These are phyloP conservation scores for Aegithalos caudatus DNA, from an alignment of 2,113 vertebrate genomes.

Conservation along the genomic window DNA sequence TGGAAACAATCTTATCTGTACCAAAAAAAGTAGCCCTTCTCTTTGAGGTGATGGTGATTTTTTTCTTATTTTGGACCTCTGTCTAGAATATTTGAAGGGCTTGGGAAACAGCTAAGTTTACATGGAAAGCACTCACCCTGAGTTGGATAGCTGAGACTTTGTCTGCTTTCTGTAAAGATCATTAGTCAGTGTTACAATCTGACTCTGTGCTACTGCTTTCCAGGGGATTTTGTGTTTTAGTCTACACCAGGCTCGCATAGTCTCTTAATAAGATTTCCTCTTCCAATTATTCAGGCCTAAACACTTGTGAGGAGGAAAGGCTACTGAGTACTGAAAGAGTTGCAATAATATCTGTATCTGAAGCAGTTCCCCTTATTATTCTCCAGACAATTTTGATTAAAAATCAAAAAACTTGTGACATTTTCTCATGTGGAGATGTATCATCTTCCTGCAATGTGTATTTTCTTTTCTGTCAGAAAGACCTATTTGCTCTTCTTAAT, in stretches of 20 bases:
- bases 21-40: neutral
- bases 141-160: neutral
- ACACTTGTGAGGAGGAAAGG: neutral
- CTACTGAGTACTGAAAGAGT: neutral
- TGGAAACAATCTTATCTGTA: neutral
- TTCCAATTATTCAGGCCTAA: neutral
- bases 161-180: neutral
- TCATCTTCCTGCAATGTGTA: neutral
- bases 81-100: neutral
- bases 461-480: neutral
- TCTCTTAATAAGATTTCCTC: neutral
- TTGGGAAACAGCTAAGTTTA: neutral
- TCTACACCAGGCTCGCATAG: neutral
- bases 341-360: neutral
- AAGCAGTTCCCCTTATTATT: neutral
- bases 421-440: neutral
- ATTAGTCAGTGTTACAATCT: neutral
- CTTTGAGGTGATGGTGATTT: neutral
- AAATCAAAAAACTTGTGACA: neutral
- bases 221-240: neutral
- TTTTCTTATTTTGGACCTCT: neutral
- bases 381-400: neutral
- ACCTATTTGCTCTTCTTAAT: neutral
- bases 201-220: neutral
- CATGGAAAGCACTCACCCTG: neutral